phyloP scores from a whole-genome alignment of 2,888 invertebrate species.

The Adineta ricciae region DNA sequence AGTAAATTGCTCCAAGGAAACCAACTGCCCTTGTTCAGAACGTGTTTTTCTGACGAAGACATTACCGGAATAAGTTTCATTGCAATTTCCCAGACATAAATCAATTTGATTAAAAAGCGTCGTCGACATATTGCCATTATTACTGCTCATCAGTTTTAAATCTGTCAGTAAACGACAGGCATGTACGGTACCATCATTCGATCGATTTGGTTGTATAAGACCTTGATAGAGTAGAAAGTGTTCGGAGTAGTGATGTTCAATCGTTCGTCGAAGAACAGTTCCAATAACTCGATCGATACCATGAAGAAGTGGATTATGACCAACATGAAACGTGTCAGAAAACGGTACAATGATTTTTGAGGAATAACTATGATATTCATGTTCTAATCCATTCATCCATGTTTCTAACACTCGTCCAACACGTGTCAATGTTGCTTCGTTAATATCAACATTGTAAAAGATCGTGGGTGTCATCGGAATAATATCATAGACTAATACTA shows the following conservation, averaged over 20 bases:
- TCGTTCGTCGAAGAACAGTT: not conserved
- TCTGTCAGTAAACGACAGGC: not conserved
- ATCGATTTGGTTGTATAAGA: not conserved
- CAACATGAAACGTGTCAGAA: not conserved
- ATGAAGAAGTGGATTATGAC: not conserved
- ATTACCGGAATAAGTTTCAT: not conserved
- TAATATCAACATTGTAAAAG: not conserved
- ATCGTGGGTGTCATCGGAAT: not conserved
- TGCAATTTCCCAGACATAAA: not conserved
- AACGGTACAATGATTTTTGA: not conserved
- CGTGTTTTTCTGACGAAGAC: not conserved
- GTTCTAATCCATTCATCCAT: not conserved
- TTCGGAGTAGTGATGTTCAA: not conserved
- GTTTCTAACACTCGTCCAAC: not conserved
- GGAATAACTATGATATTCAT: not conserved
- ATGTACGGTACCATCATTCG: not conserved
- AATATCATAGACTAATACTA: not conserved
- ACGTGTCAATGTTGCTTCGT: not conserved
- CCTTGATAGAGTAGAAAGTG: not conserved
- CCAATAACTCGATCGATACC: not conserved
- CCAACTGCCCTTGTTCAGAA: not conserved
- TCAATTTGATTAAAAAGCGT: not conserved
- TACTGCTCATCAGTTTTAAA: not conserved
- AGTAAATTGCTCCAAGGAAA: not conserved
- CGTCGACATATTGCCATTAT: not conserved